These are phyloP conservation scores for Helicoverpa zea DNA, from an alignment of 1,140 invertebrate genomes.

Conservation along the genomic window DNA sequence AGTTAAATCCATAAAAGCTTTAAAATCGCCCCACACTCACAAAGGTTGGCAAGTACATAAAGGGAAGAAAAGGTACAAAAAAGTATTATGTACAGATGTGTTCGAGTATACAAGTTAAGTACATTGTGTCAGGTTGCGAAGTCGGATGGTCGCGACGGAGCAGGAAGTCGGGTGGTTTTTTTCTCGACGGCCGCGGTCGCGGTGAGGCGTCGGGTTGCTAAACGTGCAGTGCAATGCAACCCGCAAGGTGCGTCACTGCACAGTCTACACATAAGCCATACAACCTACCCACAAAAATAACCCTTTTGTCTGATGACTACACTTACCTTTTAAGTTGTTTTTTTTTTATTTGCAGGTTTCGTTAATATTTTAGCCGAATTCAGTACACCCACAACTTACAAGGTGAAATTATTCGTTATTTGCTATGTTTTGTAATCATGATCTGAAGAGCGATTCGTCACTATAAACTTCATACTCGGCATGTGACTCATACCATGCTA, in stretches of 20 bases:
- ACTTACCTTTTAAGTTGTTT: neutral
- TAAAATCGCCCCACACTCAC: neutral
- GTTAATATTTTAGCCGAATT: too few relatives aligned
- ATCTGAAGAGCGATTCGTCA: too few relatives aligned
- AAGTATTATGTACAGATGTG: slow-evolving; percentile 23
- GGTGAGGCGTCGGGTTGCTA: slow-evolving; percentile 52
- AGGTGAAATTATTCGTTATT: too few relatives aligned
- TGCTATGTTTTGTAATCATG: too few relatives aligned
- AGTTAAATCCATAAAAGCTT: neutral
- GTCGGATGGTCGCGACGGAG: slow-evolving; percentile 54
- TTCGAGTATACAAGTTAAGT: slow-evolving; percentile 9
- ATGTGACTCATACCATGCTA: too few relatives aligned
- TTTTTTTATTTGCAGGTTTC: too few relatives aligned
- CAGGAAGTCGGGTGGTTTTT: slow-evolving; percentile 62
- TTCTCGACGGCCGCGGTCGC: slow-evolving; percentile 52
- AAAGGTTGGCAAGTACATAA: slow-evolving; percentile 27
- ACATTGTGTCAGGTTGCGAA: slow-evolving; percentile 58
- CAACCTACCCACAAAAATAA: neutral
- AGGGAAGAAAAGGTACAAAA: slow-evolving; percentile 5
- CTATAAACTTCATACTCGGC: too few relatives aligned
- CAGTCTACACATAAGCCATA: neutral
- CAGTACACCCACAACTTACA: too few relatives aligned
- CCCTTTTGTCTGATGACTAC: neutral
- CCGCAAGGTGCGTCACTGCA: slow-evolving; percentile 33
- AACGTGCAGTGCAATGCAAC: slow-evolving; percentile 37